Conservation (phyloP, 2,797 vertebrate genomes). For the Platyrinchus mystaceus region DNA sequence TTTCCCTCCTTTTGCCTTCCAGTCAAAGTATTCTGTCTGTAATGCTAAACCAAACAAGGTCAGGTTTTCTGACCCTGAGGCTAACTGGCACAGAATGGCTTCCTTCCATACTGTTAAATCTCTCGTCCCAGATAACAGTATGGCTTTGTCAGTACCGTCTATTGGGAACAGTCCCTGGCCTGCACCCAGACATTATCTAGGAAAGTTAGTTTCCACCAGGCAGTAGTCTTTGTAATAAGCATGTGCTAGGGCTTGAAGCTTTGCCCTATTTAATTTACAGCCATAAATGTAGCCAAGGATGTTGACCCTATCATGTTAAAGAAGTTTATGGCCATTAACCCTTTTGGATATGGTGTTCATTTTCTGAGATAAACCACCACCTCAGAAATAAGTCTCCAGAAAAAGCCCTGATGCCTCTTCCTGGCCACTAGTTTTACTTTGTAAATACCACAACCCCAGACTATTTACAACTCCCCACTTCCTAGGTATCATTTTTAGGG, state of each 20-base stretch:
- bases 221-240: background rate
- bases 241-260: background rate
- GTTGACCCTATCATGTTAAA: background rate
- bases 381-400: background rate
- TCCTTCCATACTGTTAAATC: slow-evolving; percentile 27
- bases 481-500: background rate
- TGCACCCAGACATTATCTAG: background rate
- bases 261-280: background rate
- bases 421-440: background rate
- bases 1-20: background rate
- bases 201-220: slow-evolving; percentile 11
- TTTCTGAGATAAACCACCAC: background rate
- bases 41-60: slow-evolving; percentile 33
- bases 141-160: slow-evolving; percentile 43
- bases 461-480: background rate
- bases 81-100: slow-evolving; percentile 34
- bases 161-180: slow-evolving; percentile 42
- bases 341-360: background rate
- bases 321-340: background rate
- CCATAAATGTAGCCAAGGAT: background rate
- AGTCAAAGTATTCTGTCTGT: background rate
- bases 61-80: slow-evolving; percentile 36
- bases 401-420: background rate
- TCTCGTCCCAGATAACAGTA: slow-evolving; percentile 19
- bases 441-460: background rate